Evolutionary conservation across 2,797 vertebrate species (phyloP), one percentile per base, ranked within the genome.

Genomic region (Propithecus perrieri): DNA sequence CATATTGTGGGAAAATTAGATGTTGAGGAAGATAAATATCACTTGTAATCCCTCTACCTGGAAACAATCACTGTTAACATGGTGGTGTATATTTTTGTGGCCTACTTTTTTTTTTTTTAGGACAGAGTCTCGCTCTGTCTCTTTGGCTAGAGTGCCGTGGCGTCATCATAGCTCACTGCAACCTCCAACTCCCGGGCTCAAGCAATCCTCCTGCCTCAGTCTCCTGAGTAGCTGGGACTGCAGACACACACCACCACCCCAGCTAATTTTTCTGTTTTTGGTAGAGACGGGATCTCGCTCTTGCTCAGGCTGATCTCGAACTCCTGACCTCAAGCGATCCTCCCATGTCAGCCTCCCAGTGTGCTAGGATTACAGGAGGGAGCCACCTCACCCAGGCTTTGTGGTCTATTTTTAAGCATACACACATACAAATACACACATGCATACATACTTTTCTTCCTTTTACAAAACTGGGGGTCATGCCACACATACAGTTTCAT

Each of bases 351-450:
- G 17, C 33, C 63, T 65, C 63, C 33, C 63, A 65, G 33, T 35
- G 63, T n/a, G 33, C 33, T 65, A 35, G 33, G 63, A 65, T 65
- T 65, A n/a, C n/a, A 35, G 17, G 33, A 18, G 3, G 7, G 4
- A n/a, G 63, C 33, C 63, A 65, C 63, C 33, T 4, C 17, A 33
- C 33, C 33, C 6, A 4, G 63, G 15, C 7, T 65, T 65, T n/a
- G 33, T 71, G 53, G 48, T 55, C 88, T 89, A 7, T 78, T 75
- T 93, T 91, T 80, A 93, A 63, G 83, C 79, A 91, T 28, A 22
- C 1, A 3, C 15, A 17, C 2, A 4, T 59, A 65, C 4, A 65
- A 18, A 48, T 7, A 48, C 7, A 55, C 2, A 5, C 9, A 8
- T 1, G 57, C 17, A 43, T 33, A 4, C n/a, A 14, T 3, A 30